Evolutionary conservation across 1,140 invertebrate genomes (phyloP), one percentile per base, ranked within the genome.

Genomic region (Zophobas atratus): DNA sequence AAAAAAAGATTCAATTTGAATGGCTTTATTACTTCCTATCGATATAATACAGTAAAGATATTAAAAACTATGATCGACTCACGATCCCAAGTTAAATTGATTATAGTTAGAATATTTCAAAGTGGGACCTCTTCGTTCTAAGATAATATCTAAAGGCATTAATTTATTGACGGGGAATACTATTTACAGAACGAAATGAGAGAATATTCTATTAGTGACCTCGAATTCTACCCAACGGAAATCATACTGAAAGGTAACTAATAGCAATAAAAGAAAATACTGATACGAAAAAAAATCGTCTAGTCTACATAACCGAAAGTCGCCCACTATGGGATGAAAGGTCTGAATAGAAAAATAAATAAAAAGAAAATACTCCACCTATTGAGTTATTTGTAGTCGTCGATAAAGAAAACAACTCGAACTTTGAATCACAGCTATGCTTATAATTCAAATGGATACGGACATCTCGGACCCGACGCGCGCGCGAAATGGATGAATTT

Each of bases 391-490:
- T 63, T 39, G 60, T 67, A 43, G 32, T 63, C 35, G 33, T 63
- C 35, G 35, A 72, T 38, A 63, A 63, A 63, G 34, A 49, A 72
- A 53, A 72, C 49, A 73, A 56, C 71, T 78, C 72, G 77, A 57
- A 78, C 63, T 78, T 75, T 75, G 46, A 78, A 78, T 78, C 77
- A 78, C 77, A 78, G 77, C 60, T 75, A 75, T 63, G 77, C 77
- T 78, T 78, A 63, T 63, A 78, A 78, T 75, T 78, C 51, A 63
- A 53, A 77, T 51, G 63, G 33, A 48, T n/a, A 6, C 35, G 67
- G 43, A 70, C 67, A 77, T 46, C 8, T 55, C 76, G 67, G 46
- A 48, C 39, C 6, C 41, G 70, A 20, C 35, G 5, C 35, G 53
- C 48, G 48, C 35, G 34, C 6, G 35, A 6, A 51, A 8, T 67